phyloP scores from a whole-genome alignment of 1,140 invertebrate species.

The Atopsyche davidsoni region DNA sequence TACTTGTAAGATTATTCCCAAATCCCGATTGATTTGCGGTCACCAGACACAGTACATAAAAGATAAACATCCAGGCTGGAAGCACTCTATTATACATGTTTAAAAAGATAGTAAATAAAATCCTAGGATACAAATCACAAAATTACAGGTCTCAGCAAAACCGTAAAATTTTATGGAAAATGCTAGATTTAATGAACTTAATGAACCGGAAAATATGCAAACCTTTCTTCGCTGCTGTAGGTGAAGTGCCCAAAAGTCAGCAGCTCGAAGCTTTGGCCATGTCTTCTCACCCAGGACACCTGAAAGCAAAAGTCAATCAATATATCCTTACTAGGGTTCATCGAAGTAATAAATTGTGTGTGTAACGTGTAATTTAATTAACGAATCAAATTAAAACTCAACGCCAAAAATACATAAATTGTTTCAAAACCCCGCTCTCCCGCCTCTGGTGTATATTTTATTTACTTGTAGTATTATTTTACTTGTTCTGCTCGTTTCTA shows the following conservation, averaged over 20 bases:
- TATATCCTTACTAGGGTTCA: too few relatives aligned
- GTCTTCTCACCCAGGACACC: constrained; percentile 28
- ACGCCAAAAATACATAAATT: not conserved
- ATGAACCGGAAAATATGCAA: not conserved
- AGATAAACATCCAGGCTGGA: too few relatives aligned
- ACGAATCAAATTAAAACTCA: not conserved
- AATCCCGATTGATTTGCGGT: too few relatives aligned
- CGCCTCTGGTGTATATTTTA: not conserved
- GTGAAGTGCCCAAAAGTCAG: constrained; percentile 28
- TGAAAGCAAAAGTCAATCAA: constrained; percentile 8
- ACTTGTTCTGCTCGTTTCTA: too few relatives aligned
- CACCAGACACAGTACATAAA: too few relatives aligned
- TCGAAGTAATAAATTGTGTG: not conserved
- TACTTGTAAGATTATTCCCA: too few relatives aligned
- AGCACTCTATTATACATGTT: too few relatives aligned
- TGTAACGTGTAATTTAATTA: not conserved
- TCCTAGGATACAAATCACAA: too few relatives aligned
- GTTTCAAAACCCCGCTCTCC: not conserved
- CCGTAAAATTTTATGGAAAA: not conserved
- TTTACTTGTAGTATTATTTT: not conserved
- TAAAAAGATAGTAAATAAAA: too few relatives aligned
- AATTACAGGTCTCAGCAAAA: too few relatives aligned
- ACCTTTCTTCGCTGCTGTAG: constrained; percentile 29
- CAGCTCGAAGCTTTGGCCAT: constrained; percentile 27
- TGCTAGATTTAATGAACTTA: not conserved